Evolutionary conservation across 1,140 invertebrate genomes (phyloP).

Genomic region (Antheraea pernyi): DNA sequence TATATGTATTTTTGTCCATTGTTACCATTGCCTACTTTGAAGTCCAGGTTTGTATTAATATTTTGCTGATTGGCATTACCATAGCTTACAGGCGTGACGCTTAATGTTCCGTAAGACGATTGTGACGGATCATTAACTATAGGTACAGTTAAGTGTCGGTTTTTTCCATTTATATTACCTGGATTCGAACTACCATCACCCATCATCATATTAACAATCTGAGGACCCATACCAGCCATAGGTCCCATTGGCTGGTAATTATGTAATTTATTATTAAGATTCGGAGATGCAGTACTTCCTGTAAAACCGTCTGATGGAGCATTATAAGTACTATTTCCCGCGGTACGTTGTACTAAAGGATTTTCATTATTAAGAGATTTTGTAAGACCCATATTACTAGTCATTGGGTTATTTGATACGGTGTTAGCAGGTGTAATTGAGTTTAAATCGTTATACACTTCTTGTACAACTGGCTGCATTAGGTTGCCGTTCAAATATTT

Average conservation of each 20-base stretch:
- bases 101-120: constrained; percentile 35
- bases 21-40: constrained; percentile 7
- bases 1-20: constrained; percentile 19
- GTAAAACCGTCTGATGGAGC: not conserved
- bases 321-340: not conserved
- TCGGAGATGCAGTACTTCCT: not conserved
- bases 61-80: not conserved
- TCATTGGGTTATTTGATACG: constrained; percentile 49
- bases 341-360: not conserved
- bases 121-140: constrained; percentile 38
- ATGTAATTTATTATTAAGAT: not conserved
- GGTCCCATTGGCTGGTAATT: constrained; percentile 15
- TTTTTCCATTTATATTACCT: constrained; percentile 5
- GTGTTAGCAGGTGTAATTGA: constrained; percentile 56
- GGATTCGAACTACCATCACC: constrained; percentile 19
- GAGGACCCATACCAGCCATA: constrained; percentile 47
- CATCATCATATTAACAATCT: constrained; percentile 54
- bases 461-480: constrained; percentile 61
- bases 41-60: not conserved
- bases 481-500: constrained; percentile 58
- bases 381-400: constrained; percentile 39
- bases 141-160: constrained; percentile 14
- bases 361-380: not conserved
- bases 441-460: constrained; percentile 66
- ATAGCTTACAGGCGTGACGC: constrained; percentile 22